Base-by-base conservation (phyloP, 1,140 invertebrate genomes). In the Tribolium castaneum region DNA sequence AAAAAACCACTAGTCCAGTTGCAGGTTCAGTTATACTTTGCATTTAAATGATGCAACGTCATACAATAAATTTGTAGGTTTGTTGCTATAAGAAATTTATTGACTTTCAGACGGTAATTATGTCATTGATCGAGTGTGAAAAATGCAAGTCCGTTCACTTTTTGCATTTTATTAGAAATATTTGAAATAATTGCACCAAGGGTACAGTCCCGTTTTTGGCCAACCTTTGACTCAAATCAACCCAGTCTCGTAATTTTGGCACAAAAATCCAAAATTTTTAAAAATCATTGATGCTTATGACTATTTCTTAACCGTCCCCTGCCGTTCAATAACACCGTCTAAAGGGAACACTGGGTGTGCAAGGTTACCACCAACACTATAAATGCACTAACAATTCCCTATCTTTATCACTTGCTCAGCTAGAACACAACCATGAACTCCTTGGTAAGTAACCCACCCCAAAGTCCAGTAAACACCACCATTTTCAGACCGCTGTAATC, bases 371-470 rank as follows among this genome's bases (percentile, higher is more conserved):
- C 22, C 70, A 50, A 35, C 66, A 77, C 62, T 77, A 77, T 77
- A 77, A 77, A 77, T 70, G 66, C 75, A 19, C 35, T 54, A 52
- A 16, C 75, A 77, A 70, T 77, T 71, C 75, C 70, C 75, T 71
- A 70, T 77, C 52, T 52, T 78, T 78, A 73, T 73, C 70, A 78
- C 56, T 78, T 78, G 70, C 59, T 78, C 76, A 39, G 25, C 56
- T 71, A 70, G 19, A 70, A 22, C 70, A 73, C 39, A 72, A 78
- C 66, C 39, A 80, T 80, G 79, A 75, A 80, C 72, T 75, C 62
- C 34, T 74, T 80, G 76, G 79, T 80, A 76, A 80, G 79, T 80
- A 70, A 1, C 10, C 3, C 16, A 52, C 22, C 35, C 72, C 51
- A 51, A 9, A n/a, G 5, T 51, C 12, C 6, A 35, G 7, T 59